Conservation (phyloP, 2,888 invertebrate genomes). For the Saturnia japonica region DNA sequence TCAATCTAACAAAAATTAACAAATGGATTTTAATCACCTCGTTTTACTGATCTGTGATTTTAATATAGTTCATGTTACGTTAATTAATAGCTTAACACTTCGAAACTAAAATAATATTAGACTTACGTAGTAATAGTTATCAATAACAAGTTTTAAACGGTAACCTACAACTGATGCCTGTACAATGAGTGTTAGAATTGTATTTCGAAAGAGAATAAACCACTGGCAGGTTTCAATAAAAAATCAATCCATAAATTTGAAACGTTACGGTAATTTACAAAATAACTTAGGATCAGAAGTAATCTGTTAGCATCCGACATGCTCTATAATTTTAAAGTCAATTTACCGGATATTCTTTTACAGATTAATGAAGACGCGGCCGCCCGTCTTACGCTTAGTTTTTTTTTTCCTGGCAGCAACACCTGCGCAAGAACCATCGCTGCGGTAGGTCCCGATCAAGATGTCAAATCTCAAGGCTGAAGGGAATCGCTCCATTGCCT, state of each 20-base stretch:
- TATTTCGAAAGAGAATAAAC: background rate
- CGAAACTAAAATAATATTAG: too few species aligned
- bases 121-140: too few species aligned
- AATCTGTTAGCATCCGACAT: conserved; percentile 29
- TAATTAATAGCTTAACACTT: too few species aligned
- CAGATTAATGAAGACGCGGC: conserved; percentile 65
- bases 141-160: too few species aligned
- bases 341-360: conserved; percentile 59
- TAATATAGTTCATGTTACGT: too few species aligned
- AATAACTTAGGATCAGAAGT: conserved; percentile 23
- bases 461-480: conserved; percentile 80
- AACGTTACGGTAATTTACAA: conserved; percentile 19
- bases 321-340: conserved; percentile 52
- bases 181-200: background rate
- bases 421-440: conserved; percentile 74
- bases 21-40: too few species aligned
- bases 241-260: background rate
- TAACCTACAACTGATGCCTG: background rate
- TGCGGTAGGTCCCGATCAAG: conserved; percentile 82
- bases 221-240: background rate
- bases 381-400: conserved; percentile 70
- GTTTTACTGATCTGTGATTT: too few species aligned
- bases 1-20: too few species aligned
- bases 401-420: conserved; percentile 69
- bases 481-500: conserved; percentile 59